Conservation (phyloP, 1,140 invertebrate species). For the Drosophila hydei region DNA sequence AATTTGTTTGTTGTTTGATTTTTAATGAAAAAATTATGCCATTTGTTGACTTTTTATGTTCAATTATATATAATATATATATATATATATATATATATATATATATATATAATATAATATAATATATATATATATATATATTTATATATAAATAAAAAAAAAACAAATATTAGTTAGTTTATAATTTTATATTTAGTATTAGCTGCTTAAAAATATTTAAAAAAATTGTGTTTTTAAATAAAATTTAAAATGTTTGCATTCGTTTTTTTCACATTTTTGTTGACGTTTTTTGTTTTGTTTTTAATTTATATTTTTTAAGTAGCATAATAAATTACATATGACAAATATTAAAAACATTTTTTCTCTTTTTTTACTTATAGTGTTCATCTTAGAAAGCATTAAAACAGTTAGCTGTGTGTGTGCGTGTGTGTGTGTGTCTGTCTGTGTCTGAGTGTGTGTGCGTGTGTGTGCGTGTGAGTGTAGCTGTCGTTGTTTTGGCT, state of each 20-base stretch:
- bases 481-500: slow-evolving; percentile 41
- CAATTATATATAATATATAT: too few relatives aligned
- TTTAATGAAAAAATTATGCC: slow-evolving; percentile 39
- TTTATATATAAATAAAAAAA: slow-evolving; percentile 31
- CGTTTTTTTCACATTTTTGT: slow-evolving; percentile 42
- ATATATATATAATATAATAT: slow-evolving; percentile 20
- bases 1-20: slow-evolving; percentile 12
- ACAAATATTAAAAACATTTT: slow-evolving; percentile 49
- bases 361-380: too few relatives aligned
- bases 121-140: not conserved
- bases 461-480: slow-evolving; percentile 27
- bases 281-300: slow-evolving; percentile 7
- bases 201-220: slow-evolving; percentile 52
- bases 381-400: slow-evolving; percentile 45
- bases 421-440: slow-evolving; percentile 24
- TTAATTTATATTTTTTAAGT: slow-evolving; percentile 41
- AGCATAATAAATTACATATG: slow-evolving; percentile 55
- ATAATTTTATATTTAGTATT: slow-evolving; percentile 52
- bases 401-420: slow-evolving; percentile 47
- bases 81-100: too few relatives aligned
- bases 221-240: slow-evolving; percentile 43
- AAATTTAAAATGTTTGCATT: slow-evolving; percentile 45
- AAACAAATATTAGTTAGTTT: slow-evolving; percentile 52
- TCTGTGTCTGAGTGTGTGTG: slow-evolving; percentile 19
- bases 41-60: slow-evolving; percentile 39